A percentile compares a stretch with the other conserved stretches of the same genome.
These are phyloP conservation scores for Lasioglossum malachurum DNA, from an alignment of 2,888 invertebrate genomes.

Conservation along the genomic window DNA sequence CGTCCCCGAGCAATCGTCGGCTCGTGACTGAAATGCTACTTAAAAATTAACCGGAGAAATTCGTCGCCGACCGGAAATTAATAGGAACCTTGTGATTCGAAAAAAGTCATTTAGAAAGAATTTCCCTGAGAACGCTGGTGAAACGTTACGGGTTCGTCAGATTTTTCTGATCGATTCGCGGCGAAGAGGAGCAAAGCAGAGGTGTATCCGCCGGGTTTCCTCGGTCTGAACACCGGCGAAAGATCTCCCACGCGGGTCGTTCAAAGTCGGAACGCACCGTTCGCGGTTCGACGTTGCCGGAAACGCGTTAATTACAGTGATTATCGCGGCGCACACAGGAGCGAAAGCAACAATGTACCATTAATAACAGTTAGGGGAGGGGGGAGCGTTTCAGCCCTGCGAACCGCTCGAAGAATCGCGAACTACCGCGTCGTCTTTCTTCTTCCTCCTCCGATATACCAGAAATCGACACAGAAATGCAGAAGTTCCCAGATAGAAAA, in stretches of 20 bases:
- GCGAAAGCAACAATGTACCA: conserved; percentile 52
- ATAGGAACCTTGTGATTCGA: too few species aligned
- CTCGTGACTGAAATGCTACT: not conserved
- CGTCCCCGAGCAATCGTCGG: not conserved
- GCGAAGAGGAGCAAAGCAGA: not conserved
- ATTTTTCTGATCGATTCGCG: not conserved
- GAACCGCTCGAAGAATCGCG: conserved; percentile 4
- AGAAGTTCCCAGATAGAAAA: not conserved
- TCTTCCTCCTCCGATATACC: not conserved
- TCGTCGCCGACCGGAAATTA: too few species aligned
- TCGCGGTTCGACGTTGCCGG: conserved; percentile 36
- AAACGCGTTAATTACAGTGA: conserved; percentile 47
- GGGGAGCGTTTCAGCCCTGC: conserved; percentile 27
- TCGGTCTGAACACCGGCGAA: not conserved
- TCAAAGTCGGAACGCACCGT: conserved; percentile 2
- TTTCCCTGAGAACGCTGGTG: too few species aligned
- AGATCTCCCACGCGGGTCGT: conserved; percentile 26
- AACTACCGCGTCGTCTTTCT: conserved; percentile 39
- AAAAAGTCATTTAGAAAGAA: too few species aligned
- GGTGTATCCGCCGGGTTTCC: not conserved
- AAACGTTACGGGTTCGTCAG: too few species aligned
- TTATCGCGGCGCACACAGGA: conserved; percentile 31
- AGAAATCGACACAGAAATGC: not conserved
- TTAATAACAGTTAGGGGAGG: conserved; percentile 64
- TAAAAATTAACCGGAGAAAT: not conserved